Base-by-base conservation (phyloP, 2,888 invertebrate genomes). In the Tubulanus polymorphus region DNA sequence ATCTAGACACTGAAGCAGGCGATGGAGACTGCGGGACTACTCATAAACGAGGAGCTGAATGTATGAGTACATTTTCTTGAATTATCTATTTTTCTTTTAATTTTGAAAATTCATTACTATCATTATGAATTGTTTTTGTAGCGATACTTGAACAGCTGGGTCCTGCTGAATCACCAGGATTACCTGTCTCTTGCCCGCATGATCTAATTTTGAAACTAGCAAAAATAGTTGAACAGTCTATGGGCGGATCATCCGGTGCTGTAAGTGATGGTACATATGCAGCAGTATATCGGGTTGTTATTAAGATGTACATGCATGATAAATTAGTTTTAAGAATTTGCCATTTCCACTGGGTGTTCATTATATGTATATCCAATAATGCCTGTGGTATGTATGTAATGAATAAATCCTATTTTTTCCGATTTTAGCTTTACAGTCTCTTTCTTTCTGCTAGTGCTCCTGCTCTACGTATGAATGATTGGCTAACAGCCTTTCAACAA, bases 181-280 rank as follows among this genome's bases (percentile, higher is more conserved):
- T 71, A 10, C 69, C 67, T 18, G 26, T 20, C 54, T 57, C 57
- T 12, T 61, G 65, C 47, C 70, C 70, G 5, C 53, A 61, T 35
- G 59, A 57, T 3, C 57, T 75, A 27, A 61, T 76, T 3, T 54
- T 69, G 8, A 51, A 65, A 29, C 53, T 78, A 20, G 71, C 74
- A 1, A 51, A 58, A 51, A 65, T 71, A 29, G 85, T 87, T 0
- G 89, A 89, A 71, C 83, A 83, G 20, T 81, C 82, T 48, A 88
- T 90, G 85, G 90, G 89, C 0, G 90, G 91, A 0, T 86, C 88
- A 0, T 86, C 88, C 0, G 91, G 91, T 0, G 90, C 87, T 1
- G 76, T 76, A 59, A 61, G 72, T 67, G 1, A 18, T 28, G 49
- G 49, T 29, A 48, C 12, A 18, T 27, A 25, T 15, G 23, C 12